These are phyloP conservation scores for Eonycteris spelaea DNA, from an alignment of 2,113 vertebrate genomes.

Conservation along the genomic window DNA sequence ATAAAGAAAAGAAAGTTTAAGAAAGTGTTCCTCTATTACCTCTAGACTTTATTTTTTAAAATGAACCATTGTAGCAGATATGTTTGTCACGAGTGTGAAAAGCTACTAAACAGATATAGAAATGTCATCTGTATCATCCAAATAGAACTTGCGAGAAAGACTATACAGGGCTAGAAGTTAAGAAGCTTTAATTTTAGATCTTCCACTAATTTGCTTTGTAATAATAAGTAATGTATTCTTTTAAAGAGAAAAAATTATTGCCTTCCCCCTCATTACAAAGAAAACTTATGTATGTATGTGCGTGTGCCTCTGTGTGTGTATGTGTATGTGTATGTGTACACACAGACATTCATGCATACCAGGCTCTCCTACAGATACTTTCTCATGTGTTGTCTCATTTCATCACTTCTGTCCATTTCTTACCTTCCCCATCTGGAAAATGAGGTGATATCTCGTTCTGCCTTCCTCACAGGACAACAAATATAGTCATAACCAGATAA, in stretches of 20 bases:
- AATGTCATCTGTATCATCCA: not conserved
- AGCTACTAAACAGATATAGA: not conserved
- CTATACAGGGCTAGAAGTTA: not conserved
- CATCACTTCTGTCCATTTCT: not conserved
- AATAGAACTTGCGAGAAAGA: not conserved
- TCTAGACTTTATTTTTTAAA: not conserved
- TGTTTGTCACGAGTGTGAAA: not conserved
- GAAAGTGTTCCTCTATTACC: not conserved
- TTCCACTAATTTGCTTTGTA: slow-evolving; percentile 1
- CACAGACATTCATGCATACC: not conserved
- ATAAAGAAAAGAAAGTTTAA: slow-evolving; percentile 2
- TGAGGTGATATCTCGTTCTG: not conserved
- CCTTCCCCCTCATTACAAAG: not conserved
- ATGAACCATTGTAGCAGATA: not conserved
- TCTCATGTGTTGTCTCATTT: not conserved
- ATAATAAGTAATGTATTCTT: not conserved
- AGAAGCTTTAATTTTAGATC: slow-evolving; percentile 4
- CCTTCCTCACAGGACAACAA: not conserved
- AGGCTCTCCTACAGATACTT: not conserved
- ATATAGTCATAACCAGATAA: not conserved
- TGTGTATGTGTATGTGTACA: not conserved
- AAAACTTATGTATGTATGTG: not conserved
- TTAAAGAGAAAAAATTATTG: not conserved
- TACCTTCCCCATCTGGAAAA: not conserved
- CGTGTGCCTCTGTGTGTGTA: not conserved